These are phyloP conservation scores for Acanthacorydalis orientalis DNA, from an alignment of 2,888 invertebrate genomes.

Conservation along the genomic window DNA sequence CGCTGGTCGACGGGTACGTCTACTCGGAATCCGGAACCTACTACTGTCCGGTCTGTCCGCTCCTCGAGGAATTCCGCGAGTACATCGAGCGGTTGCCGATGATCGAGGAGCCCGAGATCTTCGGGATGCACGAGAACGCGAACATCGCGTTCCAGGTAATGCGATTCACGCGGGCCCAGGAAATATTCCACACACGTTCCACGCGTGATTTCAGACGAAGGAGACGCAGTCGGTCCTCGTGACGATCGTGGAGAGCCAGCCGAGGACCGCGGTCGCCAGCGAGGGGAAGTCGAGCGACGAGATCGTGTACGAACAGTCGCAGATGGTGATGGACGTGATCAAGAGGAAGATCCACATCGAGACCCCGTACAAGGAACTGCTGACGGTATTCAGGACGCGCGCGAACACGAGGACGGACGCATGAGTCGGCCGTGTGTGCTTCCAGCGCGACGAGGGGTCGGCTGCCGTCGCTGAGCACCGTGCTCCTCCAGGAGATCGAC, in stretches of 20 bases:
- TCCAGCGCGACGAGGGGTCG: slow-evolving; percentile 48
- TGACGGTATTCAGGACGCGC: slow-evolving; percentile 28
- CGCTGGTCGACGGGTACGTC: slow-evolving; percentile 40
- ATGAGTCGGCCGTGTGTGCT: too few species aligned
- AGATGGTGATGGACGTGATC: slow-evolving; percentile 45
- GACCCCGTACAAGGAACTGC: slow-evolving; percentile 41
- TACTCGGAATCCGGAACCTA: slow-evolving; percentile 64
- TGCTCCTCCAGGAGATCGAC: slow-evolving; percentile 73
- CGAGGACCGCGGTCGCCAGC: slow-evolving; percentile 39
- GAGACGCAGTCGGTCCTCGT: slow-evolving; percentile 56
- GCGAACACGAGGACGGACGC: too few species aligned
- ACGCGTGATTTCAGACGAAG: too few species aligned
- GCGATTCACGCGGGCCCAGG: too few species aligned
- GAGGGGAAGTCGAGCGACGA: slow-evolving; percentile 57
- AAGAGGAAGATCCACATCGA: slow-evolving; percentile 42
- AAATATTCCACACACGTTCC: too few species aligned
- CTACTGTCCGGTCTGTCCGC: slow-evolving; percentile 49
- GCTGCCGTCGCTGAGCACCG: slow-evolving; percentile 66
- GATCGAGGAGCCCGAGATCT: slow-evolving; percentile 76
- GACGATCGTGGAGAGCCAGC: slow-evolving; percentile 68
- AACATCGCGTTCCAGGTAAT: slow-evolving; percentile 77
- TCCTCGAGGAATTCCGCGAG: slow-evolving; percentile 43
- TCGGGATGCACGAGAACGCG: slow-evolving; percentile 89
- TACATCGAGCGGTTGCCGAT: slow-evolving; percentile 62
- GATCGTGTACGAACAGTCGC: slow-evolving; percentile 60